Evolutionary conservation across 2,888 invertebrate species (phyloP).

Genomic region (Agrochola lota): DNA sequence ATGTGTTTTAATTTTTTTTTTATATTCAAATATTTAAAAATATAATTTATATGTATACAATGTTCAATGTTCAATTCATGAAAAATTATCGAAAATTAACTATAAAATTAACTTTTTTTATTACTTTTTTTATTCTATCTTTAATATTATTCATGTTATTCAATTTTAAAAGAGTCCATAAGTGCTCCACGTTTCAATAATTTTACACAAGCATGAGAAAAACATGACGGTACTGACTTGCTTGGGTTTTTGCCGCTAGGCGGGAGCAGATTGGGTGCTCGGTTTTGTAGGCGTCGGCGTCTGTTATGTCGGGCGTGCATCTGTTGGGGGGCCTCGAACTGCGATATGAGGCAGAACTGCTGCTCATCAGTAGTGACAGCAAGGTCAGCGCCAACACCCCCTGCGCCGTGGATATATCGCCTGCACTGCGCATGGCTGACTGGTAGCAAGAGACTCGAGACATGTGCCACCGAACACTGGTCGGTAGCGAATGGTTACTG

Average conservation of each 20-base stretch:
- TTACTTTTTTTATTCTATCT: no score
- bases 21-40: no score
- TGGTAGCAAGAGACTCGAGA: neutral
- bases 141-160: no score
- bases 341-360: neutral
- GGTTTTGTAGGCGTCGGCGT: neutral
- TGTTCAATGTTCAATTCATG: no score
- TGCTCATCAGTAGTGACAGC: neutral
- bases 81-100: no score
- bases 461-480: neutral
- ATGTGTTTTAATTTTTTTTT: no score
- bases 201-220: neutral
- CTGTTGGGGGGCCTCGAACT: neutral
- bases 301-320: neutral
- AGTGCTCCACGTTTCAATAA: neutral
- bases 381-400: neutral
- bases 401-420: neutral
- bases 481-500: neutral
- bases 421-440: neutral
- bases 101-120: no score
- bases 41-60: no score
- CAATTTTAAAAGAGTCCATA: no score
- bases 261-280: conserved; percentile 5
- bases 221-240: neutral
- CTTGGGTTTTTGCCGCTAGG: neutral